Conservation (phyloP, 2,797 vertebrate genomes). For the Valencia hispanica region DNA sequence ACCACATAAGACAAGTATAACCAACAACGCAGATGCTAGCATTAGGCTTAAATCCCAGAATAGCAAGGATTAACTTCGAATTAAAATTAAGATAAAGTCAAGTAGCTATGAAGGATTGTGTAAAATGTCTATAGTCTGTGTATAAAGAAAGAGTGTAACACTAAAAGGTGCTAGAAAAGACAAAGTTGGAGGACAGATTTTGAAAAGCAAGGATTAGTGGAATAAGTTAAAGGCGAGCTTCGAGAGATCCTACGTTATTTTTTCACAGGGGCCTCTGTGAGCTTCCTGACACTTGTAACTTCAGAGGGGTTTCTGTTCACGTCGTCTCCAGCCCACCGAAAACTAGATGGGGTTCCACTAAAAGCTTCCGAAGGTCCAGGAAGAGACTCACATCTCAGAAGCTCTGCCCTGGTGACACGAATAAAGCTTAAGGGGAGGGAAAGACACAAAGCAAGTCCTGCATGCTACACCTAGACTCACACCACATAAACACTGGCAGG, state of each 20-base stretch:
- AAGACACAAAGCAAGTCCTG: conserved; percentile 80
- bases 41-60: conserved; percentile 75
- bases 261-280: conserved; percentile 76
- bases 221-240: conserved; percentile 69
- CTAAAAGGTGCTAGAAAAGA: conserved; percentile 57
- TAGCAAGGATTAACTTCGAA: conserved; percentile 77
- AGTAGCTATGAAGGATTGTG: conserved; percentile 63
- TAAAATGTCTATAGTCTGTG: conserved; percentile 62
- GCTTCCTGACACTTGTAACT: conserved; percentile 81
- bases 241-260: conserved; percentile 81
- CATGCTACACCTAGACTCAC: conserved; percentile 91
- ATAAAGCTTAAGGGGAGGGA: conserved; percentile 80
- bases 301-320: conserved; percentile 76
- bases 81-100: conserved; percentile 76
- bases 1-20: conserved; percentile 51
- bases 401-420: conserved; percentile 89
- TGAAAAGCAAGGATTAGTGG: conserved; percentile 55
- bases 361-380: conserved; percentile 85
- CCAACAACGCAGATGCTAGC: conserved; percentile 71
- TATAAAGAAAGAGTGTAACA: conserved; percentile 51
- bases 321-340: conserved; percentile 82
- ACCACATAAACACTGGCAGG: conserved; percentile 94
- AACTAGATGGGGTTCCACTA: conserved; percentile 96
- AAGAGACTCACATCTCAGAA: conserved; percentile 84
- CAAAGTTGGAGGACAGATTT: conserved; percentile 65